Percentiles rank a stretch among this genome's conserved stretches.
These are phyloP conservation scores for Clarias gariepinus DNA, from an alignment of 2,113 vertebrate genomes.

Conservation along the genomic window DNA sequence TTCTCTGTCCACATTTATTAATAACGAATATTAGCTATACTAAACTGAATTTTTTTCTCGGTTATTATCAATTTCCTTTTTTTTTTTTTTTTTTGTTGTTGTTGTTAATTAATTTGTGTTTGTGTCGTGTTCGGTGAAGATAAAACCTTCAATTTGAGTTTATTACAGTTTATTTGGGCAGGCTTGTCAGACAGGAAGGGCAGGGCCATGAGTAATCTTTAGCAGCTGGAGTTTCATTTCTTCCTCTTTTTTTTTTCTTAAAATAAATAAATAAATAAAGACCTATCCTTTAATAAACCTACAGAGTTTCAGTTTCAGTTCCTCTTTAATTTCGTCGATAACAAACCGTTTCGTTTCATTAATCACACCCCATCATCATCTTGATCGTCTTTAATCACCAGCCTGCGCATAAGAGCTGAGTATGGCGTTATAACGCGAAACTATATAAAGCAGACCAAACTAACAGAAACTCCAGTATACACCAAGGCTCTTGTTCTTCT, in stretches of 20 bases:
- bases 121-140: too few relatives aligned
- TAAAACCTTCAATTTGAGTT: background rate
- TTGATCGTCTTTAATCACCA: background rate
- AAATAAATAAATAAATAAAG: background rate
- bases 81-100: background rate
- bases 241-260: background rate
- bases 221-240: slow-evolving; percentile 8
- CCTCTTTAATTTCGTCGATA: background rate
- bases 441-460: slow-evolving; percentile 57
- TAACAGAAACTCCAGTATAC: slow-evolving; percentile 58
- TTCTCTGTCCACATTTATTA: background rate
- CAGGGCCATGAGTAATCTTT: background rate
- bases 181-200: background rate
- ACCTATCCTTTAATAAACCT: background rate
- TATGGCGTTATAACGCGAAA: background rate
- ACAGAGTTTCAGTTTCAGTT: slow-evolving; percentile 18
- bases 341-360: background rate
- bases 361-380: background rate
- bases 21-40: background rate
- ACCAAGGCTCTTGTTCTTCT: background rate
- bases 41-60: background rate
- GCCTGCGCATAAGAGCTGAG: too few relatives aligned
- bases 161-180: background rate
- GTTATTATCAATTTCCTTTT: background rate
- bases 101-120: too few relatives aligned